Base-by-base conservation (phyloP, 2,888 invertebrate species). In the Leucoptera coffeella region DNA sequence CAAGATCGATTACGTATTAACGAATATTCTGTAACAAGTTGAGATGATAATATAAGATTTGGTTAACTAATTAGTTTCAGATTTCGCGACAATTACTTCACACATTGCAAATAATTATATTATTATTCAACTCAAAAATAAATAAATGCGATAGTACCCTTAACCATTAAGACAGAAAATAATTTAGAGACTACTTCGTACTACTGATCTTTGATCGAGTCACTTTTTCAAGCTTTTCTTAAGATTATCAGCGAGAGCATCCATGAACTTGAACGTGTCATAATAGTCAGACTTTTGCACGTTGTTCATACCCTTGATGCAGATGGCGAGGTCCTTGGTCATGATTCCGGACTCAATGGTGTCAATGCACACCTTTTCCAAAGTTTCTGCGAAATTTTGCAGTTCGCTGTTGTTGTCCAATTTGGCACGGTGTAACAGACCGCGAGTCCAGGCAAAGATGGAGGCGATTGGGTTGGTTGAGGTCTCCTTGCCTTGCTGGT, bases 381-480 rank as follows among this genome's bases (percentile, higher is more conserved):
- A 72, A 13, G 81, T 80, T 39, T 84, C 76, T n/a, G 92, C 85
- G 51, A 96, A 99, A 30, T 76, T 73, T 36, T 76, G 74, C 24
- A 96, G 73, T 25, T 73, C 73, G 5, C 58, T 47, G 48, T 99
- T 99, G 39, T 82, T 73, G 50, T 99, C 97, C 34, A 99, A 72
- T 47, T 93, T 90, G 30, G 96, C 97, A 30, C 97, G 82, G 50
- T 99, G 97, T 27, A 88, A 60, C 4, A 97, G 73, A 24, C 96
- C 99, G 40, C 84, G 78, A 0, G 94, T 92, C 99, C 99, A 99
- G 2, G 99, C 99, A 60, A 95, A 99, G 46, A 99, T 97, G 1
- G 96, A 97, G 12, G 97, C 97, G 46, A 99, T 96, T 0, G 97
- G 93, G 60, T 99, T 99, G 26, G 97, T 99, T 15, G 96, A 96